Base-by-base conservation (phyloP, 2,888 invertebrate genomes). In the Troides oblongomaculatus region DNA sequence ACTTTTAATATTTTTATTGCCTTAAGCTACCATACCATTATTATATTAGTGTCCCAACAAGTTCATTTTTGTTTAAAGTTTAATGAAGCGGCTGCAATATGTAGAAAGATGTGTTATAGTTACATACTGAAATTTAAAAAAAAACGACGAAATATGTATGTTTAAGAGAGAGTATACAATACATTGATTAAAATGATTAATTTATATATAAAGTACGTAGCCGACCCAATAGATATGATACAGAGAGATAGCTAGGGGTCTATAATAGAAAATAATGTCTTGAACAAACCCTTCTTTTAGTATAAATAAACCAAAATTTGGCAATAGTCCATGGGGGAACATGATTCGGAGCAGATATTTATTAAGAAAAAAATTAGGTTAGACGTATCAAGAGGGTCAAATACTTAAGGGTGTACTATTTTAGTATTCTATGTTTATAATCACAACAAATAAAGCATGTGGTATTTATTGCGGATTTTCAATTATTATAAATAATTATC, bases 241-340 rank as follows among this genome's bases (percentile, higher is more conserved):
- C 21, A 21, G 21, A 21, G 21, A 21, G 21, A 21, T 21, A 21
- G 69, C 71, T 71, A 74, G 50, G 66, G 65, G 63, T 53, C 60
- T 64, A 66, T 30, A 36, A n/a, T 58, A 36, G 62, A 58, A 66
- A 70, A 73, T 72, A 75, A 73, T 71, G 61, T 70, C 66, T 63
- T 39, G 76, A 77, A 75, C 75, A 68, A 71, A 70, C 77, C 75
- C 81, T 79, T 77, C 76, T 76, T 78, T 79, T 77, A 78, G 75
- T 75, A 73, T 74, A 83, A 56, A 67, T 66, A 85, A 83, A 84
- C 67, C 63, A 12, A 84, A 83, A 79, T 83, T 84, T 84, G 84
- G 78, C 71, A 74, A 73, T 77, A 74, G 74, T 77, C 77, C 76
- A 79, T 75, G 75, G 75, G 76, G 75, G 73, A 73, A 18, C 77